phyloP scores from a whole-genome alignment of 2,113 vertebrate genomes.

The Bos javanicus region DNA sequence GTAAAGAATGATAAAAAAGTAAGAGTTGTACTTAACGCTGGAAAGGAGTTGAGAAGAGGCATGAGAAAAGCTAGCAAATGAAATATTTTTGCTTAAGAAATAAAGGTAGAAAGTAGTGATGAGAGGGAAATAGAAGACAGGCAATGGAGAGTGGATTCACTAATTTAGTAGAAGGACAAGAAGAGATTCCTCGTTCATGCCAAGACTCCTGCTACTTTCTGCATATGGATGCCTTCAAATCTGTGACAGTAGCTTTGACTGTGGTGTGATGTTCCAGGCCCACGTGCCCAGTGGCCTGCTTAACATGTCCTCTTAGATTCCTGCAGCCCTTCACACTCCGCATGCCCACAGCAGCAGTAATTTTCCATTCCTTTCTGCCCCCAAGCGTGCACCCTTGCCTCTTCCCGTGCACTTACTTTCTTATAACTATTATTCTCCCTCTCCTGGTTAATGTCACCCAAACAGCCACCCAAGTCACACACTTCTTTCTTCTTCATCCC shows the following conservation, averaged over 20 bases:
- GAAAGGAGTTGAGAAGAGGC: background rate
- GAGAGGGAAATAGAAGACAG: background rate
- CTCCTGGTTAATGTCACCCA: background rate
- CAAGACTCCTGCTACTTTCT: background rate
- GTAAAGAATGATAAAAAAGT: background rate
- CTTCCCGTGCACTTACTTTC: background rate
- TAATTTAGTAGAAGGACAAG: background rate
- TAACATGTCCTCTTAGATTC: background rate
- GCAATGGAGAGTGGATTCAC: background rate
- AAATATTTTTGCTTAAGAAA: background rate
- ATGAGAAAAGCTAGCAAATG: background rate
- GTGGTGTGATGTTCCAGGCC: background rate
- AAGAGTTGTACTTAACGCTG: background rate
- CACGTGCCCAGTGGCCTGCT: background rate
- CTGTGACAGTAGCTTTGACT: background rate
- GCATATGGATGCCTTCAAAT: background rate
- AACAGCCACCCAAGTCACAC: background rate
- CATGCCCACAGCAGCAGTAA: background rate
- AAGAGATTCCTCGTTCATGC: background rate
- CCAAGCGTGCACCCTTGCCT: fast-evolving
- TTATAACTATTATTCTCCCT: background rate
- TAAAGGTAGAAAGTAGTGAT: background rate
- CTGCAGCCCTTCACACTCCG: background rate
- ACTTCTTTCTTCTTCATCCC: background rate
- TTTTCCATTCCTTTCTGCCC: background rate